A percentile compares a stretch with the other conserved stretches of the same genome.
Evolutionary conservation across 2,888 invertebrate genomes (phyloP).

Genomic region (Leptinotarsa peninsularis): DNA sequence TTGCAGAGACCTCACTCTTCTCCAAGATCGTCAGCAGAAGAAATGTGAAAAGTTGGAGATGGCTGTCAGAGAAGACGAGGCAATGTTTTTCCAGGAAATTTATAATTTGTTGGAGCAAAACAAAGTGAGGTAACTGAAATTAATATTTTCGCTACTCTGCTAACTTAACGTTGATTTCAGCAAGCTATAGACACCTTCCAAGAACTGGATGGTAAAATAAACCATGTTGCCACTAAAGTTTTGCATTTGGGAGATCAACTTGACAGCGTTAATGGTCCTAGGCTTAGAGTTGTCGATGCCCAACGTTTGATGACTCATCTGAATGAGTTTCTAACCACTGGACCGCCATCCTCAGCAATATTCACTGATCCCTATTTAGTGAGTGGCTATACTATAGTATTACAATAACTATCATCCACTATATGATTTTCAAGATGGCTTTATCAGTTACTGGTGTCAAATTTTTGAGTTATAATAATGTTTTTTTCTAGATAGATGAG

Average conservation of each 20-base stretch:
- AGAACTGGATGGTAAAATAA: conserved; percentile 94
- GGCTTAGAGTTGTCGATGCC: conserved; percentile 95
- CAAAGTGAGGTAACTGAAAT: conserved; percentile 68
- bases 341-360: conserved; percentile 85
- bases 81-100: conserved; percentile 83
- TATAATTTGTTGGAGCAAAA: conserved; percentile 87
- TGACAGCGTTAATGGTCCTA: conserved; percentile 94
- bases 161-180: conserved; percentile 62
- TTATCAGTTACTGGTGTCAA: no score
- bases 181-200: conserved; percentile 89
- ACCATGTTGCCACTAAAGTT: conserved; percentile 96
- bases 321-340: conserved; percentile 89
- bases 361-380: conserved; percentile 85
- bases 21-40: conserved; percentile 87
- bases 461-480: conserved; percentile 13
- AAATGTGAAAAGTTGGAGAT: conserved; percentile 88
- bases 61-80: conserved; percentile 87
- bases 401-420: no score
- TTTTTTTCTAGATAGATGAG: conserved; percentile 79
- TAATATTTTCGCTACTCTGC: no score
- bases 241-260: conserved; percentile 98
- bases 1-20: conserved; percentile 72
- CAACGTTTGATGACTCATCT: conserved; percentile 92
- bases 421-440: no score
- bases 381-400: conserved; percentile 16